Conservation (phyloP, 2,113 vertebrate species). For the Strix uralensis region DNA sequence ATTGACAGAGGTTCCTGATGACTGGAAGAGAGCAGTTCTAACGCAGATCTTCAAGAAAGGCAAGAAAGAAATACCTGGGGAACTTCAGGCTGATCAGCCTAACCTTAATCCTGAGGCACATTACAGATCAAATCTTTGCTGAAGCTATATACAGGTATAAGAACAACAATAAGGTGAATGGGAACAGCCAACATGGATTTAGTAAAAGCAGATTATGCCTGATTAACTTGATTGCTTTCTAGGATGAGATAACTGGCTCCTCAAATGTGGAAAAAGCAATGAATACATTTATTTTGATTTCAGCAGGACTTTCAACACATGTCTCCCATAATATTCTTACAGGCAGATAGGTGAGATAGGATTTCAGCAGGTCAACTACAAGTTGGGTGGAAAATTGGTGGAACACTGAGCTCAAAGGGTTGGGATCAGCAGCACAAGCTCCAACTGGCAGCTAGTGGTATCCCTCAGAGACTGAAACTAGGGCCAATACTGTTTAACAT, state of each 20-base stretch:
- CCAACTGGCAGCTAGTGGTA: neutral
- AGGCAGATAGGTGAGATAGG: neutral
- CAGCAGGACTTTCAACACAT: neutral
- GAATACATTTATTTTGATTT: neutral
- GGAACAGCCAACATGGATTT: neutral
- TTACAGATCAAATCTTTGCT: neutral
- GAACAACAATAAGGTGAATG: neutral
- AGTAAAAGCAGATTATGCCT: neutral
- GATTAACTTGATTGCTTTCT: neutral
- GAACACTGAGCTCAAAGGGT: neutral
- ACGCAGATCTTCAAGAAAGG: neutral
- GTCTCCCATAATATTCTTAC: neutral
- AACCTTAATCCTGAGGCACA: neutral
- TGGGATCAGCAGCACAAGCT: neutral
- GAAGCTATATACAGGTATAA: neutral
- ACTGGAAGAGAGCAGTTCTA: neutral
- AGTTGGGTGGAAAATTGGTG: neutral
- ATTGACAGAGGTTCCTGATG: neutral
- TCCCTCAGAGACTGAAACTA: neutral
- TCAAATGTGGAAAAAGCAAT: neutral
- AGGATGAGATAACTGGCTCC: neutral
- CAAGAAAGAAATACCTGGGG: neutral
- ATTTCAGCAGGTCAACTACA: neutral
- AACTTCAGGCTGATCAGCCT: neutral
- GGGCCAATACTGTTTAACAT: neutral